Percentiles rank a stretch among this genome's conserved stretches.
Conservation (phyloP, 2,888 invertebrate species). For the Protophormia terraenovae region DNA sequence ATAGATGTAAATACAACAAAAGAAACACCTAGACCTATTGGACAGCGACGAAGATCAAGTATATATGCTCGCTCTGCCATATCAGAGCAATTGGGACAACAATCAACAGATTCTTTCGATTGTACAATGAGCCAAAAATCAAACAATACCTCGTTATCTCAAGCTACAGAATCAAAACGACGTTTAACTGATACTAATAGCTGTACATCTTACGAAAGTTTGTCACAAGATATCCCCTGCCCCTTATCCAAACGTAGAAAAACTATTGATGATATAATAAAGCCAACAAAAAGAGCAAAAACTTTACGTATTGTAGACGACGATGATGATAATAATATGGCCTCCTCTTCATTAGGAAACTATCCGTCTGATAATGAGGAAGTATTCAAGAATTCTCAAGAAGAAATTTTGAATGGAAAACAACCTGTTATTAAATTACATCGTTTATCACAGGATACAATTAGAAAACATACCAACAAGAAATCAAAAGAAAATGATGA, state of each 20-base stretch:
- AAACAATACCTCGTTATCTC: no score
- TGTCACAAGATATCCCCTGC: neutral
- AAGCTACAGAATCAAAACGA: neutral
- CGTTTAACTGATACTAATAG: neutral
- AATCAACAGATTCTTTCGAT: constrained; percentile 25
- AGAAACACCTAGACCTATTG: neutral
- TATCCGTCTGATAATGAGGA: neutral
- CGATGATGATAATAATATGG: no score
- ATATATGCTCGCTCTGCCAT: constrained; percentile 63
- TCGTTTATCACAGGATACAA: constrained; percentile 28
- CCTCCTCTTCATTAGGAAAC: neutral
- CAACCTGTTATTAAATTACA: constrained; percentile 9
- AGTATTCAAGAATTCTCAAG: neutral
- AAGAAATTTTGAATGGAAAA: neutral
- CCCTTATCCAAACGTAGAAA: constrained; percentile 35
- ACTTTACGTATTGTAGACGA: constrained; percentile 9
- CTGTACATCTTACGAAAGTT: neutral
- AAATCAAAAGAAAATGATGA: neutral
- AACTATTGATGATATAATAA: constrained; percentile 34
- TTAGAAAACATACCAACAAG: constrained; percentile 35
- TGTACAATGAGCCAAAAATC: neutral
- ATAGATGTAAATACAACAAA: neutral
- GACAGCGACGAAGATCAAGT: constrained; percentile 62
- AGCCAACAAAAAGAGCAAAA: neutral
- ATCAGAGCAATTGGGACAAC: constrained; percentile 45